Base-by-base conservation (phyloP, 2,797 vertebrate species). In the Coregonus sp. region DNA sequence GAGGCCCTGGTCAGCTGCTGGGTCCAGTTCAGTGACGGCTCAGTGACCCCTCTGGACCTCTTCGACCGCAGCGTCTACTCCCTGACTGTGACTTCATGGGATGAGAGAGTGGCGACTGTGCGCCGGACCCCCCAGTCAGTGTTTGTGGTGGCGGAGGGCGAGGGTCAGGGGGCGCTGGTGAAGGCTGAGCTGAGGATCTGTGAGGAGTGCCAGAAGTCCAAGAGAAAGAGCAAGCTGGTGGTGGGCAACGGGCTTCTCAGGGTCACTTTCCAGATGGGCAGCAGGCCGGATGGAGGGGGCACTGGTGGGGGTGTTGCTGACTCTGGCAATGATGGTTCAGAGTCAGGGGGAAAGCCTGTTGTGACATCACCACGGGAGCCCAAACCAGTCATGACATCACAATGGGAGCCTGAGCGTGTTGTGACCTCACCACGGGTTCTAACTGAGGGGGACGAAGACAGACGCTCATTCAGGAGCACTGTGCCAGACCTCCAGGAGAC, bases 11-110 rank as follows among this genome's bases (percentile, higher is more conserved):
- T 99, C 83, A 97, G 94, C 84, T 97, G 96, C 90, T 98, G 97
- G 97, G 91, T 98, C 73, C 95, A 95, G 83, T 99, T 98, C 93
- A 99, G 96, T 0, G 98, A 99, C 0, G 96, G 97, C 0, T 93
- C 97, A 0, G 91, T 95, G 72, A 87, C 88, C 40, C 96, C 97
- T 0, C 86, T 99, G 86, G 95, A 97, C 67, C 87, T 97, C 61
- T 99, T 97, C 1, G 96, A 97, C 56, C 88, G 89, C 29, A 93
- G 92, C 47, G 90, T 95, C 83, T 99, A 97, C 93, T 94, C 94
- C 7, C 77, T 99, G 80, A 84, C 93, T 0, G 95, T 96, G 71
- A 93, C 94, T 0, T 97, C 96, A 2, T 86, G 95, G 70, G 96
- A 98, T 15, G 93, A 96, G 81, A 92, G 88, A 5, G 93, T 98